Base-by-base conservation (phyloP, 2,888 invertebrate genomes). In the Plagiodera versicolora region DNA sequence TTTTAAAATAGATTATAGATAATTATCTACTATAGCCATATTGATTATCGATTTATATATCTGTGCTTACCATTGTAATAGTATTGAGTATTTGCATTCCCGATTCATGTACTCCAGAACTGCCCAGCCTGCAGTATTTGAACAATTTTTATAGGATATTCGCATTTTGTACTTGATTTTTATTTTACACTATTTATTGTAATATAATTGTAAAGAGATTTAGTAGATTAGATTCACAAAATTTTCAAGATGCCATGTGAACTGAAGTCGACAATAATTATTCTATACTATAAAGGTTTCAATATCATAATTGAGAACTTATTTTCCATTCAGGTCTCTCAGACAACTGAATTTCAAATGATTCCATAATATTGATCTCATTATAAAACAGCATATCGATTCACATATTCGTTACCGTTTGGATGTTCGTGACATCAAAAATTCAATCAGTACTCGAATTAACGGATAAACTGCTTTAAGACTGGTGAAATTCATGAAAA, bases 131-230 rank as follows among this genome's bases (percentile, higher is more conserved):
- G 56, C 65, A 65, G 65, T 65, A 65, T 65, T 65, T 57, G 32
- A 44, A 53, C 32, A 59, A 54, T 59, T 63, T 65, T 64, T 58
- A 54, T 62, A 65, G 24, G 20, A 52, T 57, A 32, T 39, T 47
- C 14, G 46, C 46, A 30, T 47, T 55, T 55, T 47, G 55, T 47
- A 55, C 55, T 55, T 53, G 53, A 53, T 28, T 44, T 52, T 51
- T 39, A 39, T 44, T 28, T 57, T 55, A 18, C 53, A 60, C 47
- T 58, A 63, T 63, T 59, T 65, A 63, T 65, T 65, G 65, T 65
- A 65, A 55, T 63, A 65, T 65, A 65, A 61, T 39, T 65, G 65
- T 65, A 65, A 65, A 65, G 57, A 63, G 61, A 63, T 59, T 58
- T 51, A 19, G 24, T 61, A 61, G 58, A 55, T 35, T 57, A 56